These are phyloP conservation scores for Clivina fossor DNA, from an alignment of 2,888 invertebrate genomes.

Conservation along the genomic window DNA sequence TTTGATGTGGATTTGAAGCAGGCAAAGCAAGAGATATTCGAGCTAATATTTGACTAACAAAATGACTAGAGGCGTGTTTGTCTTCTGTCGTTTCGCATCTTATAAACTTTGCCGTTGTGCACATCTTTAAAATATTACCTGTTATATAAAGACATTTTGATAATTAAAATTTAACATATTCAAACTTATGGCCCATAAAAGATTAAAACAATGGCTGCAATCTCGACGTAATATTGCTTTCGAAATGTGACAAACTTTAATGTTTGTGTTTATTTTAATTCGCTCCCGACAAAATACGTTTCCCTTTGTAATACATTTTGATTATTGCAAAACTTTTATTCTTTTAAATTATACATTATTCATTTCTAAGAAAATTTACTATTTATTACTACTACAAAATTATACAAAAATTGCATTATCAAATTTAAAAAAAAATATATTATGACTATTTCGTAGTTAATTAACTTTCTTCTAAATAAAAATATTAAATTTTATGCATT, in stretches of 20 bases:
- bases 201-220: slow-evolving; percentile 22
- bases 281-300: slow-evolving; percentile 5
- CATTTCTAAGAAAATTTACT: no score
- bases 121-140: slow-evolving; percentile 33
- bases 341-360: no score
- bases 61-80: slow-evolving; percentile 35
- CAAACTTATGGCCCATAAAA: slow-evolving; percentile 23
- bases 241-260: slow-evolving; percentile 5
- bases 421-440: no score
- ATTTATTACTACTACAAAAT: no score
- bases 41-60: slow-evolving; percentile 34
- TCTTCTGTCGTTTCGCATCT: slow-evolving; percentile 33
- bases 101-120: slow-evolving; percentile 33
- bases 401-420: no score
- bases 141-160: slow-evolving; percentile 30
- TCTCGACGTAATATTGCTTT: slow-evolving; percentile 13
- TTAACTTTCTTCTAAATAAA: no score
- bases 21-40: slow-evolving; percentile 31
- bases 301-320: slow-evolving; percentile 13
- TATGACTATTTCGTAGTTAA: no score
- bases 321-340: no score
- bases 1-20: slow-evolving; percentile 33
- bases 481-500: no score
- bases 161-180: slow-evolving; percentile 31
- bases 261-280: slow-evolving; percentile 21